Conservation (phyloP, 2,888 invertebrate species). For the Encarsia formosa region DNA sequence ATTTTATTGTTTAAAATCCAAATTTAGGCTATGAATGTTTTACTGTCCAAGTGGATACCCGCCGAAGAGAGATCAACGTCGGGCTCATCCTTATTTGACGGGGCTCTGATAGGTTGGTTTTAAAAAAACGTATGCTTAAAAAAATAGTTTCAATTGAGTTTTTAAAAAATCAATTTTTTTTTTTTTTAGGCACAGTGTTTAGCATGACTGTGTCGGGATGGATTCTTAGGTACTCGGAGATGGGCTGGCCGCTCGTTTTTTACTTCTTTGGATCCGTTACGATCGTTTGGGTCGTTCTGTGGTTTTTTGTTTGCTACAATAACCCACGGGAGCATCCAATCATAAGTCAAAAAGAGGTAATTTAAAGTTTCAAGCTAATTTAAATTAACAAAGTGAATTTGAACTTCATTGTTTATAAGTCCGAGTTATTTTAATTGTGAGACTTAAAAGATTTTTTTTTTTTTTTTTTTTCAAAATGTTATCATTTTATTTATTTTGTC, state of each 20-base stretch:
- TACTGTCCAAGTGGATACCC: constrained; percentile 79
- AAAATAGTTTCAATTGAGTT: too few relatives aligned
- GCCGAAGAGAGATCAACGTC: constrained; percentile 64
- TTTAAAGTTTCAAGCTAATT: constrained; percentile 38
- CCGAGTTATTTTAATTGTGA: too few relatives aligned
- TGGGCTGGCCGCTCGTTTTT: constrained; percentile 72
- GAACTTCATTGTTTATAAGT: too few relatives aligned
- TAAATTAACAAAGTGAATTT: too few relatives aligned
- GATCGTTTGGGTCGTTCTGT: constrained; percentile 68
- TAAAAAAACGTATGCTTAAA: too few relatives aligned
- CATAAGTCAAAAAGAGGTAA: constrained; percentile 45
- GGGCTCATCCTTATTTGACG: constrained; percentile 75
- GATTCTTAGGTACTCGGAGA: constrained; percentile 39
- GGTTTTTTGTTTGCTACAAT: constrained; percentile 53
- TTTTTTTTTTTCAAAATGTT: too few relatives aligned
- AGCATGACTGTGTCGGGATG: constrained; percentile 63
- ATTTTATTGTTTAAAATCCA: too few relatives aligned
- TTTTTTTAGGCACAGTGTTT: constrained; percentile 57
- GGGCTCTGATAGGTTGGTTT: too few relatives aligned
- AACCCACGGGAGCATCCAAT: constrained; percentile 48
- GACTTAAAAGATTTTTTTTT: too few relatives aligned
- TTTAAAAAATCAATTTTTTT: too few relatives aligned
- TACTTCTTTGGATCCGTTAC: constrained; percentile 73
- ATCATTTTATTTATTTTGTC: too few relatives aligned
- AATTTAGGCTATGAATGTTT: constrained; percentile 75